These are phyloP conservation scores for Cephus rjabovi DNA, from an alignment of 2,888 invertebrate genomes.

Conservation along the genomic window DNA sequence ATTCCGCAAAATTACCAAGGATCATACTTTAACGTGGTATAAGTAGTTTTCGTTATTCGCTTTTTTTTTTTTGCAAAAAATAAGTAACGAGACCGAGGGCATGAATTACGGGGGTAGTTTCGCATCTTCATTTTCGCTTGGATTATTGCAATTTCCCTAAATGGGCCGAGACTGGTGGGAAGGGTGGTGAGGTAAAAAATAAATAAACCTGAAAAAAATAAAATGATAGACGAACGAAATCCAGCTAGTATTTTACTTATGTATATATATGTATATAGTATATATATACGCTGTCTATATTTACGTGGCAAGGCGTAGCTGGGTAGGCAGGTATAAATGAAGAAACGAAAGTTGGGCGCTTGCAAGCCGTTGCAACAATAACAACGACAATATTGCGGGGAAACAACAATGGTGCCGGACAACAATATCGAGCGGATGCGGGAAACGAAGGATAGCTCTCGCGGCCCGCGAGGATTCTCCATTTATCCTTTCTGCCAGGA, in stretches of 20 bases:
- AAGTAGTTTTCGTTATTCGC: too few species aligned
- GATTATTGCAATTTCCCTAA: not conserved
- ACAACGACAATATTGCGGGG: constrained; percentile 16
- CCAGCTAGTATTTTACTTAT: not conserved
- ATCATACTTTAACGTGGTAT: not conserved
- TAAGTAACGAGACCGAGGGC: not conserved
- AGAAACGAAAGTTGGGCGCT: not conserved
- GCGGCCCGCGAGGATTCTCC: not conserved
- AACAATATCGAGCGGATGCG: constrained; percentile 23
- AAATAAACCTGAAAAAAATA: not conserved
- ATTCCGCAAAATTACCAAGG: not conserved
- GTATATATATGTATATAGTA: not conserved
- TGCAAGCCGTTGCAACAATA: constrained; percentile 6
- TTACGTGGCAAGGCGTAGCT: not conserved
- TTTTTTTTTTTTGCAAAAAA: not conserved
- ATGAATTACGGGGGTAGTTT: not conserved
- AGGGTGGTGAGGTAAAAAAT: not conserved
- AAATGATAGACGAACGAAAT: not conserved
- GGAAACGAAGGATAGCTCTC: not conserved
- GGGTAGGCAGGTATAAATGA: not conserved
- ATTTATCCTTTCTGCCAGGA: not conserved
- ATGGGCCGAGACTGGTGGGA: not conserved
- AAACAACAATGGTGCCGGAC: constrained; percentile 15
- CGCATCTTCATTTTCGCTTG: not conserved
- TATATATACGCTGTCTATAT: not conserved